Evolutionary conservation across 2,888 invertebrate genomes (phyloP), one percentile per base, ranked within the genome.

Genomic region (Amphipyra tragopoginis): DNA sequence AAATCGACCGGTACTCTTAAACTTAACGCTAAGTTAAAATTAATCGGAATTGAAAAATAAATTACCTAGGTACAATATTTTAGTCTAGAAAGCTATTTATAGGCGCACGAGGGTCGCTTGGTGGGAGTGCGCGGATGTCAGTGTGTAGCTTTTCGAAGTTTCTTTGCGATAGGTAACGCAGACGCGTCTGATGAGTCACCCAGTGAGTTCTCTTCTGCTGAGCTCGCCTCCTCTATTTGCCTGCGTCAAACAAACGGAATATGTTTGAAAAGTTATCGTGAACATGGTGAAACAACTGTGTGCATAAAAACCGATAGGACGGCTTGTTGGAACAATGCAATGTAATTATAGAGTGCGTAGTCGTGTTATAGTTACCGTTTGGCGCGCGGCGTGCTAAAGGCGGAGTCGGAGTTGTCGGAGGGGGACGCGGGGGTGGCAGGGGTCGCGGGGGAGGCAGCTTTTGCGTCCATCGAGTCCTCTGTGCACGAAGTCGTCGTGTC

Each of bases 391-490:
- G 94, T 94, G 85, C 93, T 93, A 79, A 92, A 86, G 75, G 93
- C 94, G 62, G 93, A 93, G 81, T 95, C 95, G 5, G 93, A 93
- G 89, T 93, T 93, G 81, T 94, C 94, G 61, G 93, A 92, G 82
- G 93, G 93, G 0, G 93, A 92, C 60, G 91, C 91, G 65, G 93
- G 90, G 47, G 92, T 88, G 83, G 94, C 86, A 82, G 95, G 87
- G 10, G 89, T 86, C 61, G 87, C 84, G 42, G 88, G 85, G 1
- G 93, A 97, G 56, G 90, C 86, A 15, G 89, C 85, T 68, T 96
- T 95, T 29, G 96, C 96, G 89, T 97, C 97, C 90, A 96, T 89
- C 47, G 97, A 97, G 89, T 97, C 97, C 87, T 97, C 97, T 60
- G 97, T 97, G 91, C 96, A 97, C 26, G 97, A 97, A 66, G 97